Evolutionary conservation across 2,888 invertebrate genomes (phyloP).

Genomic region (Crepidodera aurea): DNA sequence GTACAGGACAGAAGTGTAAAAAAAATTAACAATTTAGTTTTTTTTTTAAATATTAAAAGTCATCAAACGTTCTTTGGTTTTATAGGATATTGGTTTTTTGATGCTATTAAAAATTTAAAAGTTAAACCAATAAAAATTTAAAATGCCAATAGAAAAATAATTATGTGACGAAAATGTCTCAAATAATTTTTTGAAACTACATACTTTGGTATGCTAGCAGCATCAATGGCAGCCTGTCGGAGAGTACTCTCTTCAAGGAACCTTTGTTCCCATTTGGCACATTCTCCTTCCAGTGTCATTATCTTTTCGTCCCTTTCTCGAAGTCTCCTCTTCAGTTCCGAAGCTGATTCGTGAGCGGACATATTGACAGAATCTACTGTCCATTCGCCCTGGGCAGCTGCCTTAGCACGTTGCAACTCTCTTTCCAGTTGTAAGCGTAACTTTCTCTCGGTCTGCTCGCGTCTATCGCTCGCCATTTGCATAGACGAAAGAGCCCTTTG

Average conservation of each 20-base stretch:
- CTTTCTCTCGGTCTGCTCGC: constrained; percentile 86
- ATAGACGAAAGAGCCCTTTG: constrained; percentile 83
- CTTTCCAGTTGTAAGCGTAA: constrained; percentile 84
- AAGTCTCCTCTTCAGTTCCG: constrained; percentile 70
- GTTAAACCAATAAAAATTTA: too few relatives aligned
- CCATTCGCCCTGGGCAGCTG: constrained; percentile 54
- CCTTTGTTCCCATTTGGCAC: constrained; percentile 86
- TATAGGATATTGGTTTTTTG: too few relatives aligned
- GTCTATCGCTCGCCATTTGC: constrained; percentile 83
- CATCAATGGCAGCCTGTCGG: constrained; percentile 82
- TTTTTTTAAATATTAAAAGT: too few relatives aligned
- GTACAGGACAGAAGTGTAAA: too few relatives aligned
- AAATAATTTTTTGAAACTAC: too few relatives aligned
- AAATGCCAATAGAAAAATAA: too few relatives aligned
- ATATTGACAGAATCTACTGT: constrained; percentile 53
- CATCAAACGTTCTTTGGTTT: too few relatives aligned
- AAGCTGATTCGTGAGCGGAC: constrained; percentile 65
- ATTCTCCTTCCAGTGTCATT: constrained; percentile 79
- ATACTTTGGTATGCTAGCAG: constrained; percentile 78
- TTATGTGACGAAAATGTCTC: too few relatives aligned
- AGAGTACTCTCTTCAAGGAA: constrained; percentile 83
- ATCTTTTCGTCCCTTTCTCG: constrained; percentile 76
- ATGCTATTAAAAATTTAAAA: too few relatives aligned
- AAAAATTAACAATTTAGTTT: too few relatives aligned
- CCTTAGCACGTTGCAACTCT: constrained; percentile 73